Evolutionary conservation across 1,140 invertebrate species (phyloP).

Genomic region (Heterodera carotae): DNA sequence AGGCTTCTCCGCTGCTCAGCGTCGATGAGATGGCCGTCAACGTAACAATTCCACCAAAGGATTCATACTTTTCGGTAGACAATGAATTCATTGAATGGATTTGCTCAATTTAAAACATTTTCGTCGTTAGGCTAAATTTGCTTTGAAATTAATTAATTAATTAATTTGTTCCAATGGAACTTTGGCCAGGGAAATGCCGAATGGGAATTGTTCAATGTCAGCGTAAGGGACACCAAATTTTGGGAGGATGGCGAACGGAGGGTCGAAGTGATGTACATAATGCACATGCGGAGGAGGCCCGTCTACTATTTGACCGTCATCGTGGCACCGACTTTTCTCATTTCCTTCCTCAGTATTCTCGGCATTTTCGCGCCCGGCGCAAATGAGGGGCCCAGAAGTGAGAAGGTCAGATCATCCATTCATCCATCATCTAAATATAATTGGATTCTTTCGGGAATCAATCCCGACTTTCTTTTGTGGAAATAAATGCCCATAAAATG

Average conservation of each 20-base stretch:
- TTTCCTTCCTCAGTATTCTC: constrained; percentile 58
- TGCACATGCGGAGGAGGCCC: constrained; percentile 58
- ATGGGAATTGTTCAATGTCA: constrained; percentile 62
- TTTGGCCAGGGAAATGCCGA: constrained; percentile 57
- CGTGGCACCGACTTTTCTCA: constrained; percentile 60
- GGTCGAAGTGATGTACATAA: constrained; percentile 56
- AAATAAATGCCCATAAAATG: too few species aligned
- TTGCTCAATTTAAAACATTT: too few species aligned
- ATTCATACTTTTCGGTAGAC: constrained; percentile 55
- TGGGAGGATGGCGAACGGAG: constrained; percentile 54
- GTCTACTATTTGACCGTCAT: constrained; percentile 63
- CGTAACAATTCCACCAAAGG: constrained; percentile 51
- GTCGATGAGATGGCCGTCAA: constrained; percentile 59
- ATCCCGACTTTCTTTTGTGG: too few species aligned
- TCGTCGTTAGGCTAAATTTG: too few species aligned
- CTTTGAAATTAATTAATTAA: too few species aligned
- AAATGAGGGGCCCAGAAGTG: constrained; percentile 59
- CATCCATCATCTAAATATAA: neutral
- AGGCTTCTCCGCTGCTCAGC: constrained; percentile 59
- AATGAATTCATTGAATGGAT: neutral
- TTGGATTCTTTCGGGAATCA: neutral
- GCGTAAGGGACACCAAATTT: constrained; percentile 58
- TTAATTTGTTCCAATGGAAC: neutral
- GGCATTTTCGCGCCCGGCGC: constrained; percentile 61
- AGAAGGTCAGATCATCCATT: constrained; percentile 47